phyloP scores from a whole-genome alignment of 2,113 vertebrate species.

The Rhynchomys soricoides region DNA sequence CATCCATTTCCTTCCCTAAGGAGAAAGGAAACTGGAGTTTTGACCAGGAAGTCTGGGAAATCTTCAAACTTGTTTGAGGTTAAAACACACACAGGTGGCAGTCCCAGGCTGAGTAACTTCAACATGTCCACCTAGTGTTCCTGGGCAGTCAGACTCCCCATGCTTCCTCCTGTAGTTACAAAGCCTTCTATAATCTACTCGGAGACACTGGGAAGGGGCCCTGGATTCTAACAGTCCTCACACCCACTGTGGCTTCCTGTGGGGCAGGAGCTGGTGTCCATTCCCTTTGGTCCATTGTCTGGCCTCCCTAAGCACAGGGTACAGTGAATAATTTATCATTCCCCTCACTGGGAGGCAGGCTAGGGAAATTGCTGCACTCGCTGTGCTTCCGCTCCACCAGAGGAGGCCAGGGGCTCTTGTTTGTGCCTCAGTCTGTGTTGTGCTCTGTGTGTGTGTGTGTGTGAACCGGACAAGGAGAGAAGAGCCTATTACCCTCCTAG shows the following conservation, averaged over 20 bases:
- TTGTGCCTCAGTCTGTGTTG: background rate
- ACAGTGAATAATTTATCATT: constrained; percentile 71
- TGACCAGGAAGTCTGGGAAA: constrained; percentile 52
- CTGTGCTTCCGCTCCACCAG: constrained; percentile 20
- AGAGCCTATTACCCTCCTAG: background rate
- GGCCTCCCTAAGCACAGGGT: constrained; percentile 32
- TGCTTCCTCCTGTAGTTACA: background rate
- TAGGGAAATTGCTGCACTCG: constrained; percentile 45
- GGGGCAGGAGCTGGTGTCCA: constrained; percentile 15
- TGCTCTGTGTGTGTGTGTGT: too few species aligned
- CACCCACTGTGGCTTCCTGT: background rate
- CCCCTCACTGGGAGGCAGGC: constrained; percentile 36
- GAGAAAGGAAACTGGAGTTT: constrained; percentile 56
- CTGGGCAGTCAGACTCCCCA: background rate
- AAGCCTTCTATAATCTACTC: constrained; percentile 10
- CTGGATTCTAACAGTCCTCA: background rate
- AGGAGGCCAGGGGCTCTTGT: background rate
- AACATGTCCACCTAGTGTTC: background rate
- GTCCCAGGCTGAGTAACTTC: background rate
- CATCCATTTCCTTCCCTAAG: background rate
- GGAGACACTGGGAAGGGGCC: background rate
- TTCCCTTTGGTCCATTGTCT: constrained; percentile 65
- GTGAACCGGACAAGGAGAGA: background rate
- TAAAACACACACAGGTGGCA: background rate
- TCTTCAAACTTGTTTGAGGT: constrained; percentile 34